These are phyloP conservation scores for Tychaedon coryphoeus DNA, from an alignment of 2,113 vertebrate species.

Conservation along the genomic window DNA sequence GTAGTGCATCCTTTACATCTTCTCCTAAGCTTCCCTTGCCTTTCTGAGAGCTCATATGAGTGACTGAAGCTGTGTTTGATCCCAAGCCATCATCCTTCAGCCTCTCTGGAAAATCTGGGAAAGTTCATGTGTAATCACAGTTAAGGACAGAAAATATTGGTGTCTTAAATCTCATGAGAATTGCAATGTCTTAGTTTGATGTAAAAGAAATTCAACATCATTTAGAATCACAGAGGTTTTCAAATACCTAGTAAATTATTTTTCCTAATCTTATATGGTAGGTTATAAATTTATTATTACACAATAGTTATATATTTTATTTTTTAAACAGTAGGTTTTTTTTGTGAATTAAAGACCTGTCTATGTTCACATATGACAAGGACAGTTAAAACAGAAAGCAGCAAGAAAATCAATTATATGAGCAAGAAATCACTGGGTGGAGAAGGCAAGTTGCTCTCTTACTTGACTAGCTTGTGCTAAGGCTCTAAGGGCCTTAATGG, in stretches of 20 bases:
- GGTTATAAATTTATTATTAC: not conserved
- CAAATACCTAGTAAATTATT: not conserved
- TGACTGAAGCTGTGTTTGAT: no score
- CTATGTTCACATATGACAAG: not conserved
- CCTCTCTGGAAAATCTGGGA: not conserved
- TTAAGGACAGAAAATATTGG: not conserved
- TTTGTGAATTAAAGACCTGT: not conserved
- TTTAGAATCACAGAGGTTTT: not conserved
- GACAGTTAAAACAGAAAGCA: not conserved
- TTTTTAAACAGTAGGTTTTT: not conserved
- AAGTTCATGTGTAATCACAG: no score
- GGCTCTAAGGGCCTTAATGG: not conserved
- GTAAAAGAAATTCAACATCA: not conserved
- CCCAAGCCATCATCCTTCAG: no score
- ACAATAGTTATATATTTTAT: not conserved
- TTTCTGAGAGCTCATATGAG: no score
- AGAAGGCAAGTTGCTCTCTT: not conserved
- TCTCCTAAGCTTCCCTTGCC: no score
- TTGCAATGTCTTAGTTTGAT: not conserved
- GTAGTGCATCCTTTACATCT: no score
- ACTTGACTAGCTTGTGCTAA: rapidly evolving
- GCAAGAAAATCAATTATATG: not conserved
- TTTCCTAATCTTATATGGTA: not conserved
- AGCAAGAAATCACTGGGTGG: not conserved
- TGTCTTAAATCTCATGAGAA: not conserved